Evolutionary conservation across 2,113 vertebrate species (phyloP).

Genomic region (Furnarius figulus): DNA sequence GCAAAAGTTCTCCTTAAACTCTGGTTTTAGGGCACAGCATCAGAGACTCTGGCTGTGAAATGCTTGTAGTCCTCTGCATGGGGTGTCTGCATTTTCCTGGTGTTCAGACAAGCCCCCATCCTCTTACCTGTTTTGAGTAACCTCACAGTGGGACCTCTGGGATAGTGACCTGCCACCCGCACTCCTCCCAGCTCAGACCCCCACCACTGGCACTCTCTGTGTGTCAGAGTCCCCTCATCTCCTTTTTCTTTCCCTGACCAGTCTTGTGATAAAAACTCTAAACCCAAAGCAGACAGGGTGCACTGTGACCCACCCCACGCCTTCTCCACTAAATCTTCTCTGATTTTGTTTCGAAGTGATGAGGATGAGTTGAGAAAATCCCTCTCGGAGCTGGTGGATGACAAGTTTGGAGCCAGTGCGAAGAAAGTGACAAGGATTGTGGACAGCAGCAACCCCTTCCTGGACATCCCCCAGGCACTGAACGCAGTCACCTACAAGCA

Average conservation of each 20-base stretch:
- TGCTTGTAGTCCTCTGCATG: not conserved
- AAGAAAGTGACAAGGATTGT: slow-evolving; percentile 93
- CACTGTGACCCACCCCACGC: not conserved
- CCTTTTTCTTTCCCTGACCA: not conserved
- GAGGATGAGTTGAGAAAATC: slow-evolving; percentile 97
- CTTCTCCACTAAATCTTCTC: not conserved
- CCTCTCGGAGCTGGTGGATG: slow-evolving; percentile 95
- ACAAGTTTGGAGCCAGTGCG: slow-evolving; percentile 88
- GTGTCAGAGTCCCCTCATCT: not conserved
- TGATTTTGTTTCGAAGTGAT: slow-evolving; percentile 80
- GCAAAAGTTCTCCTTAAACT: not conserved
- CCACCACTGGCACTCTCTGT: not conserved
- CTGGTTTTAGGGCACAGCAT: not conserved
- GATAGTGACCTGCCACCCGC: not conserved
- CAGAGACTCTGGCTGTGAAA: not conserved
- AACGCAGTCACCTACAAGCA: slow-evolving; percentile 95
- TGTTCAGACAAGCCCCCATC: not conserved
- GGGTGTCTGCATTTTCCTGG: not conserved
- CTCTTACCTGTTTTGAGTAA: not conserved
- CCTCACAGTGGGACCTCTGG: not conserved
- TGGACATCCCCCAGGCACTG: slow-evolving; percentile 89
- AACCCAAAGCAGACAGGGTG: not conserved
- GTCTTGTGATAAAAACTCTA: not conserved
- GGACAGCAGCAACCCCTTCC: slow-evolving; percentile 94
- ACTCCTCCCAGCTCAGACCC: not conserved